A percentile compares a stretch with the other conserved stretches of the same genome.
Conservation (phyloP, 2,888 invertebrate genomes). For the Stenodera caucasica region DNA sequence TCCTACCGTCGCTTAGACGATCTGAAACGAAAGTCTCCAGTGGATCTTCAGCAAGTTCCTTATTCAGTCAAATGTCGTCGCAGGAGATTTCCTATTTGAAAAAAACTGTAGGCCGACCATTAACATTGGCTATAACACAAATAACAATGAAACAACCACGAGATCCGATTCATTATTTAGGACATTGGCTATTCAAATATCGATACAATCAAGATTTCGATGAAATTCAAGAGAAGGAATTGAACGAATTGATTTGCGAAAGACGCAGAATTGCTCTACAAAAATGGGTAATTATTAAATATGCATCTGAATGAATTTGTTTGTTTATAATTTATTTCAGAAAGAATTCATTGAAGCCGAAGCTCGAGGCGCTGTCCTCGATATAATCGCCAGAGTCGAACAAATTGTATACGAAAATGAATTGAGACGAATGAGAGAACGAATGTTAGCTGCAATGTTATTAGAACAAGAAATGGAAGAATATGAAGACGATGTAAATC, state of each 20-base stretch:
- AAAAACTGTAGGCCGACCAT: constrained; percentile 48
- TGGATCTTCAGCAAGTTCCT: background rate
- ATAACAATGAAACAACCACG: constrained; percentile 55
- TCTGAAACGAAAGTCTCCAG: background rate
- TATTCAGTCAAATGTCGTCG: constrained; percentile 39
- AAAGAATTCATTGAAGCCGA: constrained; percentile 49
- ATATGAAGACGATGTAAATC: too few species aligned
- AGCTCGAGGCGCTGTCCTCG: constrained; percentile 47
- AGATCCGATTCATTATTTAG: constrained; percentile 58
- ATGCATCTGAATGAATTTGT: background rate
- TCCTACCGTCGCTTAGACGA: constrained; percentile 8
- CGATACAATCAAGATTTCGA: constrained; percentile 54
- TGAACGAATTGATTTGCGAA: constrained; percentile 47
- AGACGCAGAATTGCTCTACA: constrained; percentile 47
- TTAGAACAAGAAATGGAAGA: too few species aligned
- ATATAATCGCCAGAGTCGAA: constrained; percentile 50
- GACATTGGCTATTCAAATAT: constrained; percentile 58
- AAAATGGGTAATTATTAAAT: constrained; percentile 41
- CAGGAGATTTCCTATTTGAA: constrained; percentile 53
- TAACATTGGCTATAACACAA: constrained; percentile 56
- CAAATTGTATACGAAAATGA: constrained; percentile 45
- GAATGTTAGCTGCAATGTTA: too few species aligned
- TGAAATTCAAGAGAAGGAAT: constrained; percentile 45
- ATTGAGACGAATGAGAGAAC: constrained; percentile 43
- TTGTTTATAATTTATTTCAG: constrained; percentile 31